Base-by-base conservation (phyloP, 2,888 invertebrate species). In the Cheilosia impressa region DNA sequence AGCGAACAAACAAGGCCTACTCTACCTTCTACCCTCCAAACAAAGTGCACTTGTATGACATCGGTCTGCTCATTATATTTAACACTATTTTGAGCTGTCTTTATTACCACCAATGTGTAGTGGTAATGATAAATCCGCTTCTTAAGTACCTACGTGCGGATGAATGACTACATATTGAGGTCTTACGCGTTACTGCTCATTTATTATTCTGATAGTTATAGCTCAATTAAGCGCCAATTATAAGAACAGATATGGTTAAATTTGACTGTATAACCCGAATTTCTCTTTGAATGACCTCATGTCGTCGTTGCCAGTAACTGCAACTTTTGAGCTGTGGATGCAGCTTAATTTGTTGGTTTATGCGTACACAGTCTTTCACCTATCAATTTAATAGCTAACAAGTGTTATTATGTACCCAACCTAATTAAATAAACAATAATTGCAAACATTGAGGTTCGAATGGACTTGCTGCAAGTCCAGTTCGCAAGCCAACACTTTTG, bases 401-500 rank as follows among this genome's bases (percentile, higher is more conserved):
- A 19, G 7, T 47, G 2, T 47, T n/a, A 9, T 47, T 9, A 6
- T 5, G 6, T 5, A 5, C 27, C 27, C 0, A 17, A 45, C 17
- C 13, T 13, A 38, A 38, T 13, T 38, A 13, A 38, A 38, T 6
- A 45, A 45, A 45, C n/a, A 31, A 31, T 31, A 9, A 31, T 27
- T 27, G 27, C n/a, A 7, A 45, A 6, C n/a, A 17, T 9, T 7
- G 13, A 24, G 13, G 2, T 24, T 15, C 52, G 50, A 13, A 52
- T 47, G 7, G 9, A 3, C 24, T 24, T 52, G 24, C 2, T 7
- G 38, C 13, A 15, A 55, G 34, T 34, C 17, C 24, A 68, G 66
- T 68, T 68, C 55, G 66, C 41, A 55, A 4, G 2, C 4, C 24
- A 68, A 17, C 66, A 55, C 66, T 68, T 68, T 55, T 68, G n/a